phyloP scores from a whole-genome alignment of 2,797 vertebrate genomes.

The Melanotaenia parkinsoni region DNA sequence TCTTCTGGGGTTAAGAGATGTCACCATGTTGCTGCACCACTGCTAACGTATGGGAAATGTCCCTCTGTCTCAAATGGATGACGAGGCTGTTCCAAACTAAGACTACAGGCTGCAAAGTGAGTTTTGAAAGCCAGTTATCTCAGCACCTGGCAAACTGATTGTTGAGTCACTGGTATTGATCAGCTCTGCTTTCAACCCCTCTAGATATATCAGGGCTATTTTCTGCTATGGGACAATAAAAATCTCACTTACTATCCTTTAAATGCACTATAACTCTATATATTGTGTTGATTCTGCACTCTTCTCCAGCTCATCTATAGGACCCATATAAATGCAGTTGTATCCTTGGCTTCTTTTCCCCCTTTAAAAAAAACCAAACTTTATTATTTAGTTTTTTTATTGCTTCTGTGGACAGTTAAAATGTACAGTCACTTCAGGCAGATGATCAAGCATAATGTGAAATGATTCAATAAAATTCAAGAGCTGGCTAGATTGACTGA shows the following conservation, averaged over 20 bases:
- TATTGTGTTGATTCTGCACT: conserved; percentile 74
- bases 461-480: conserved; percentile 47
- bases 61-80: conserved; percentile 42
- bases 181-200: conserved; percentile 50
- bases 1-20: conserved; percentile 45
- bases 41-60: conserved; percentile 27
- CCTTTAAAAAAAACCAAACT: neutral
- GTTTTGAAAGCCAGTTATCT: conserved; percentile 68
- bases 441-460: conserved; percentile 52
- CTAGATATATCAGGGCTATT: conserved; percentile 60
- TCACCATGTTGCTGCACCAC: conserved; percentile 47
- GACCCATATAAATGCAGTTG: conserved; percentile 50
- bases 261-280: conserved; percentile 66
- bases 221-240: conserved; percentile 54
- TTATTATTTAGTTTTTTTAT: conserved; percentile 31
- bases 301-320: conserved; percentile 43
- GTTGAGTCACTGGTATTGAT: conserved; percentile 68
- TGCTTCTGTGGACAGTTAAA: conserved; percentile 46
- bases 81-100: conserved; percentile 28
- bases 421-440: conserved; percentile 38
- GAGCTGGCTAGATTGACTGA: conserved; percentile 29
- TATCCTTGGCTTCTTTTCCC: conserved; percentile 36
- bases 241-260: conserved; percentile 59
- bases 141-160: conserved; percentile 69
- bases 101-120: conserved; percentile 46